Evolutionary conservation across 2,797 vertebrate species (phyloP).

Genomic region (Arctocebus calabarensis): DNA sequence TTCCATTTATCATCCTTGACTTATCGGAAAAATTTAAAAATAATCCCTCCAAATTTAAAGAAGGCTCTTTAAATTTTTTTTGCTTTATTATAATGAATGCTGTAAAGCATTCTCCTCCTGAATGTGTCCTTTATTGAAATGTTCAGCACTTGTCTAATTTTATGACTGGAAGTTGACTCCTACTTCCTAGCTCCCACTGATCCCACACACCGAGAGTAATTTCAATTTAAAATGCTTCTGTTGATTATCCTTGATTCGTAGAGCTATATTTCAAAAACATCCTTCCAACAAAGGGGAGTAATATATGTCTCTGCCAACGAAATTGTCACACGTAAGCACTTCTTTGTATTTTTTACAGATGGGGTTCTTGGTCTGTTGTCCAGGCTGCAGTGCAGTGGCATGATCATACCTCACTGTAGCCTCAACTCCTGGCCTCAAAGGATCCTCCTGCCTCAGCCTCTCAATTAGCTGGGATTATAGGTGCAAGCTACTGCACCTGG

Average conservation of each 20-base stretch:
- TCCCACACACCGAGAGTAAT: neutral
- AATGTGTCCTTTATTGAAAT: constrained; percentile 30
- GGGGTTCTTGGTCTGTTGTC: neutral
- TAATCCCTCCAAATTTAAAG: constrained; percentile 37
- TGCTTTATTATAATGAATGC: constrained; percentile 32
- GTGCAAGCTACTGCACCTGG: neutral
- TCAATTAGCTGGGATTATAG: neutral
- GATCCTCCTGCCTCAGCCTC: neutral
- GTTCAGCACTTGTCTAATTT: constrained; percentile 50
- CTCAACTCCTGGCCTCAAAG: neutral
- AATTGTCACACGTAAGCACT: constrained; percentile 22
- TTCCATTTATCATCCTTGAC: constrained; percentile 40
- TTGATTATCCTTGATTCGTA: constrained; percentile 4
- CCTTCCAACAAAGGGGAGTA: neutral
- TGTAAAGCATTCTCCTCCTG: neutral
- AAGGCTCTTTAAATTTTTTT: constrained; percentile 39
- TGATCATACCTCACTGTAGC: neutral
- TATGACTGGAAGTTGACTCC: constrained; percentile 27
- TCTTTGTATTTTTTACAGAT: neutral
- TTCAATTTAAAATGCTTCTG: constrained; percentile 27
- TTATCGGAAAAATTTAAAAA: constrained; percentile 3
- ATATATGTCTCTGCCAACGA: constrained; percentile 1
- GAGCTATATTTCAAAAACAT: neutral
- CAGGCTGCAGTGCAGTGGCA: neutral
- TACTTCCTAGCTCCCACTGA: neutral